Conservation (phyloP, 2,888 invertebrate species). For the Brenthis hecate region DNA sequence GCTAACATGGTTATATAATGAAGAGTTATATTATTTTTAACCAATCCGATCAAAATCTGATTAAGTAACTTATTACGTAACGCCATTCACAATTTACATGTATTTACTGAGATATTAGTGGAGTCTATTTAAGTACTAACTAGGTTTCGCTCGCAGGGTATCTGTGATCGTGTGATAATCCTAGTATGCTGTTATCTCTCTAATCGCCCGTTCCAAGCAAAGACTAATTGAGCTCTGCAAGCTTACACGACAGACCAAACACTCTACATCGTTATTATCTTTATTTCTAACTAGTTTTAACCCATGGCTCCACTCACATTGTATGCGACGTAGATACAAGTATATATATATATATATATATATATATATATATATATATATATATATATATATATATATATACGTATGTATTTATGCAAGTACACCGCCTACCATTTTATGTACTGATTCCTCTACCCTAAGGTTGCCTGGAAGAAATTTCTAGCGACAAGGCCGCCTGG, state of each 20-base stretch:
- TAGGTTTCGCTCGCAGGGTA: conserved; percentile 7
- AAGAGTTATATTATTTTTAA: background rate
- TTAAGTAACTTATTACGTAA: background rate
- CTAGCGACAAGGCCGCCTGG: too few species aligned
- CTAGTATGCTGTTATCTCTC: conserved; percentile 17
- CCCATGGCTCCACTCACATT: too few species aligned
- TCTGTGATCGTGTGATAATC: conserved; percentile 19
- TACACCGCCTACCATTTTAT: too few species aligned
- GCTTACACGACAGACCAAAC: conserved; percentile 3
- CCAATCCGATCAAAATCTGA: background rate
- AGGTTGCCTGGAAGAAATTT: too few species aligned
- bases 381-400: too few species aligned
- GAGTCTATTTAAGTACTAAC: conserved; percentile 16
- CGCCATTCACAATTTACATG: conserved; percentile 5
- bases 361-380: too few species aligned
- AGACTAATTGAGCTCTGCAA: conserved; percentile 12
- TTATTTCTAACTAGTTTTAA: background rate
- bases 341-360: too few species aligned
- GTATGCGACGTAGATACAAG: too few species aligned
- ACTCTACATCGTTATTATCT: background rate
- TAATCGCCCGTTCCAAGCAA: conserved; percentile 20
- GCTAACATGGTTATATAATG: too few species aligned
- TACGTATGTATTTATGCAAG: too few species aligned
- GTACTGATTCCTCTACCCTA: too few species aligned
- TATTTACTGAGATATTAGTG: background rate